These are phyloP conservation scores for Formica selysi DNA, from an alignment of 1,140 invertebrate species.

Conservation along the genomic window DNA sequence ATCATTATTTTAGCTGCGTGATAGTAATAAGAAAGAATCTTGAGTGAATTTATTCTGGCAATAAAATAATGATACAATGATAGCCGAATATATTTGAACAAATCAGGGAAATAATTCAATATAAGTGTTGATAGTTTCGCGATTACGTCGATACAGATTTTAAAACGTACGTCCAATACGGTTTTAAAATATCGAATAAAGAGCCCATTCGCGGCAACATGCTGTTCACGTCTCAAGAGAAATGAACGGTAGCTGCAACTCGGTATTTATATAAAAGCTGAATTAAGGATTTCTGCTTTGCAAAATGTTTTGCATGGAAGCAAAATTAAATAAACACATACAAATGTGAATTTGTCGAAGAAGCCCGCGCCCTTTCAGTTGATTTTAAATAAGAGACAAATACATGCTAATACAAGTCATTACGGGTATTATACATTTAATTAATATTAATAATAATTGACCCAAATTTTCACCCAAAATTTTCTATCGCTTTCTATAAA, in stretches of 20 bases:
- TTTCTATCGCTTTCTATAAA: not conserved
- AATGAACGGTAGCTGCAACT: not conserved
- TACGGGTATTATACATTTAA: not conserved
- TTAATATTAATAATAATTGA: not conserved
- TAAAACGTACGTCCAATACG: no score
- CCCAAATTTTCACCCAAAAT: not conserved
- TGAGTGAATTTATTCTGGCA: not conserved
- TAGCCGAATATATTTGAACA: not conserved
- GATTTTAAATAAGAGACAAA: not conserved
- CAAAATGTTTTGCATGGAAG: not conserved
- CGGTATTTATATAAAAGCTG: constrained; percentile 9
- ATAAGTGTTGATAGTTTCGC: not conserved
- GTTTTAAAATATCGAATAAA: constrained; percentile 13
- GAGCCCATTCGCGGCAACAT: not conserved
- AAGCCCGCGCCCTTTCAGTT: not conserved
- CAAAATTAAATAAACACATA: not conserved
- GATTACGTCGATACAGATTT: not conserved
- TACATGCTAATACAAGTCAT: not conserved
- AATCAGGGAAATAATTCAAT: not conserved
- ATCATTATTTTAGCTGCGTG: not conserved
- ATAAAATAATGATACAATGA: not conserved
- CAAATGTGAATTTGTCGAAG: not conserved
- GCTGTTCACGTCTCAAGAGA: not conserved
- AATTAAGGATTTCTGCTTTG: constrained; percentile 24
- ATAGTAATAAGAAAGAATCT: not conserved